Evolutionary conservation across 2,888 invertebrate species (phyloP), one percentile per base, ranked within the genome.

Genomic region (Rosalia funebris): DNA sequence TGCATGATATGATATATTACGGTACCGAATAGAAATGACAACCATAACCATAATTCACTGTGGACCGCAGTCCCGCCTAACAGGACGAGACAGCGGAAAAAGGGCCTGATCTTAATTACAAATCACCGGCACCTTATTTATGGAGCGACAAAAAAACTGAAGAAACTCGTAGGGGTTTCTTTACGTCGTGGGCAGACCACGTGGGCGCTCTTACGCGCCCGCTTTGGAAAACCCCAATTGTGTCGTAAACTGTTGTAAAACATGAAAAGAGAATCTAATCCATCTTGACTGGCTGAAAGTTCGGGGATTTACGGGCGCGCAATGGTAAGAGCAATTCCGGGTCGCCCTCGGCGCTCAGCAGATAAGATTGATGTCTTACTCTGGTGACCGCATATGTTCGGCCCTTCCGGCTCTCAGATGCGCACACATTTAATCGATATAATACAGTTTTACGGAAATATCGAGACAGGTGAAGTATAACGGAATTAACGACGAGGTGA

Each of bases 301-400:
- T 75, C 66, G 62, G 60, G 71, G 73, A 75, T 75, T 75, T 76
- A 75, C 73, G 74, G 69, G 66, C 48, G 56, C 69, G 69, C 69
- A 68, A 70, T 67, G 69, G 72, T 71, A 71, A 71, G n/a, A 73
- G 73, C 76, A 74, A 75, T 75, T 76, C 70, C 64, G 62, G 66
- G 70, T 60, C 64, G 37, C 36, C 32, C 47, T 36, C 50, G 34
- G 46, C 55, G 44, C 56, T 19, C 61, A 64, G 50, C 57, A 73
- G 71, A 71, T 72, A 75, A 76, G 76, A 75, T 76, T 76, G 76
- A 76, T 76, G 75, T 75, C 75, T 75, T 72, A 74, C 74, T 75
- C 71, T 68, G 72, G 75, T 75, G 74, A 76, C 76, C 75, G 73
- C 75, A 74, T 74, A 72, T 73, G 74, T 69, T 70, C 69, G 53